Base-by-base conservation (phyloP, 2,888 invertebrate species). In the Autographa gamma region DNA sequence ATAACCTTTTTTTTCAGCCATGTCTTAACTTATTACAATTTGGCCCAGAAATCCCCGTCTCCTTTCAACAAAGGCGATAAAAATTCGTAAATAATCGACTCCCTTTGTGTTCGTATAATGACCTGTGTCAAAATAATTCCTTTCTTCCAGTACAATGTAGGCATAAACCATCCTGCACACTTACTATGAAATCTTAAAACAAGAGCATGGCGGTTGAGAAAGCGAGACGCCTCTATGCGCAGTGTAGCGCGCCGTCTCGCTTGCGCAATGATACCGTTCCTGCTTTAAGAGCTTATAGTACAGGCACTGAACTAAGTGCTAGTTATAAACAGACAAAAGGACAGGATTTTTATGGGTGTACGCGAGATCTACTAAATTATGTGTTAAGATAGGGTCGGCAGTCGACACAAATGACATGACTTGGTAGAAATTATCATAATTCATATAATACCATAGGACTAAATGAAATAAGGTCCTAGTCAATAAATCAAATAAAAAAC, bases 61-160 rank as follows among this genome's bases (percentile, higher is more conserved):
- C n/a, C n/a, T 63, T 56, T 62, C 41, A 13, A 60, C 52, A 2
- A 14, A 41, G 56, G 32, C 19, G 38, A 60, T 63, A 70, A 66
- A 70, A 60, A 66, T 56, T 34, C 32, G 48, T 61, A 60, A 60
- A 52, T 66, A 66, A 66, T 60, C 31, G 14, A 58, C 54, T 41
- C 25, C 66, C 43, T 66, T 80, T 79, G 79, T 80, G 56, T 41
- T 7, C 0, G 54, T 38, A 54, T 77, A 73, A 73, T 69, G 69
- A 67, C 31, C 58, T 52, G 38, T 34, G 56, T 16, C 60, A 59
- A 64, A 66, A 75, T 75, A 59, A 66, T 48, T 71, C 43, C 60
- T 63, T 69, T 75, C 60, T 71, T 69, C 52, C 34, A 54, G 64
- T 63, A 65, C 60, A 62, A 62, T 62, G 19, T 69, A 66, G 38